Conservation (phyloP, 2,797 vertebrate genomes). For the Buphagus erythrorhynchus region DNA sequence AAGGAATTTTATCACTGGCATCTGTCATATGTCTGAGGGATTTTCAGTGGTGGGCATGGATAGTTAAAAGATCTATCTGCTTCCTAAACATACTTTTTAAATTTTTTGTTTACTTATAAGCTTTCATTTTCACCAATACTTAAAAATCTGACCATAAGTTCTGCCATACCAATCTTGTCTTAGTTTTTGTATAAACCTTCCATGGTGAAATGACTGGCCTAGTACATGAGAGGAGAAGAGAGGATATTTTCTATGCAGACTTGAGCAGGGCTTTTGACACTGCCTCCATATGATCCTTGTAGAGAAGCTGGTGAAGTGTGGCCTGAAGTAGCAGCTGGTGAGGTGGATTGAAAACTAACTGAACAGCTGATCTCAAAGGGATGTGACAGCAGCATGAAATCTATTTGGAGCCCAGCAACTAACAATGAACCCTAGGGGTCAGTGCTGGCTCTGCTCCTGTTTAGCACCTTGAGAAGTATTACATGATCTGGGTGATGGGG, state of each 20-base stretch:
- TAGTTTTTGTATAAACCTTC: neutral
- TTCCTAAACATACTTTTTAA: neutral
- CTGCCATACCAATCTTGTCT: neutral
- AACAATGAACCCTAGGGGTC: neutral
- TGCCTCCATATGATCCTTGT: neutral
- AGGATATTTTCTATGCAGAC: neutral
- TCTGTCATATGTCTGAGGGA: neutral
- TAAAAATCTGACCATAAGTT: neutral
- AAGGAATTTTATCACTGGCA: neutral
- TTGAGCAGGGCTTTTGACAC: neutral
- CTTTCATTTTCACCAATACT: neutral
- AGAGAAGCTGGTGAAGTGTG: neutral
- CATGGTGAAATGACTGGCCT: neutral
- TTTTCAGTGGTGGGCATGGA: neutral
- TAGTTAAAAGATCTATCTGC: neutral
- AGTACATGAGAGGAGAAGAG: accelerated
- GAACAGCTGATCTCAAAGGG: neutral
- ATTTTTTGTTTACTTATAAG: neutral
- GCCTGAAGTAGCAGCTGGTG: neutral
- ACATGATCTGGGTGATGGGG: neutral
- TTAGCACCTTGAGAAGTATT: neutral
- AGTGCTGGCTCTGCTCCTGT: neutral
- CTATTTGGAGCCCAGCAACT: neutral
- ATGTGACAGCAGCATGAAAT: neutral
- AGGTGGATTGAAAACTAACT: neutral